Percentiles rank a stretch among this genome's conserved stretches.
Conservation (phyloP, 1,140 invertebrate genomes). For the Galleria mellonella region DNA sequence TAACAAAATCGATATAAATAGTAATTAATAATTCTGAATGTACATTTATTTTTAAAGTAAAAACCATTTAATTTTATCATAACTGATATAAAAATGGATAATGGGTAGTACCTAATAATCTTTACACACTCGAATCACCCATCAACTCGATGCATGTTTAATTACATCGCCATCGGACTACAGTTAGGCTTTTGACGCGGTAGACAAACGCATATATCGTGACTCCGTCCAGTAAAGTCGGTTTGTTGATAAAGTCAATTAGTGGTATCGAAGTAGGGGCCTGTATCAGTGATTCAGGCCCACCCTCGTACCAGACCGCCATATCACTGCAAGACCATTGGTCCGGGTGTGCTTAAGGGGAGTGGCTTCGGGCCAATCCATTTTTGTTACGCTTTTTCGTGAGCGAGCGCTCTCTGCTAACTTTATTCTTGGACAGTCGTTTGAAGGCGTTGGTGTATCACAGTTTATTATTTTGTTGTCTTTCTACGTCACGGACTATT, state of each 20-base stretch:
- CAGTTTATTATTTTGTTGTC: conserved; percentile 65
- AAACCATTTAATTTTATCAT: too few relatives aligned
- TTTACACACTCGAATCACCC: conserved; percentile 42
- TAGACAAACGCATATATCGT: conserved; percentile 71
- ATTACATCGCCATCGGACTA: conserved; percentile 55
- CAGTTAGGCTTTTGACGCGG: conserved; percentile 69
- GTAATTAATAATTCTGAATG: too few relatives aligned
- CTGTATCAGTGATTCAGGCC: conserved; percentile 61
- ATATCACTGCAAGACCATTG: conserved; percentile 47
- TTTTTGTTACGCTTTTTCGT: conserved; percentile 64
- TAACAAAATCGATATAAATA: too few relatives aligned
- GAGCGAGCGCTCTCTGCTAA: conserved; percentile 43
- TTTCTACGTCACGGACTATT: conserved; percentile 43
- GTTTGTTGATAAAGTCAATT: conserved; percentile 74
- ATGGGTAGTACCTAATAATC: too few relatives aligned
- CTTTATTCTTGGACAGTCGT: conserved; percentile 66
- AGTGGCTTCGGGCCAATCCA: conserved; percentile 51
- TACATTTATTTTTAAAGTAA: too few relatives aligned
- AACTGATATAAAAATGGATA: too few relatives aligned
- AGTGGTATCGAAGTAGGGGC: conserved; percentile 68
- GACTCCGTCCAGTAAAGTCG: conserved; percentile 67
- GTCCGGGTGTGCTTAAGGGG: conserved; percentile 46
- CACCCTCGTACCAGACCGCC: conserved; percentile 48
- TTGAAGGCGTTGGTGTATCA: conserved; percentile 64
- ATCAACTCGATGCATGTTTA: conserved; percentile 57